Evolutionary conservation across 2,113 vertebrate genomes (phyloP).

Genomic region (Laterallus jamaicensis): DNA sequence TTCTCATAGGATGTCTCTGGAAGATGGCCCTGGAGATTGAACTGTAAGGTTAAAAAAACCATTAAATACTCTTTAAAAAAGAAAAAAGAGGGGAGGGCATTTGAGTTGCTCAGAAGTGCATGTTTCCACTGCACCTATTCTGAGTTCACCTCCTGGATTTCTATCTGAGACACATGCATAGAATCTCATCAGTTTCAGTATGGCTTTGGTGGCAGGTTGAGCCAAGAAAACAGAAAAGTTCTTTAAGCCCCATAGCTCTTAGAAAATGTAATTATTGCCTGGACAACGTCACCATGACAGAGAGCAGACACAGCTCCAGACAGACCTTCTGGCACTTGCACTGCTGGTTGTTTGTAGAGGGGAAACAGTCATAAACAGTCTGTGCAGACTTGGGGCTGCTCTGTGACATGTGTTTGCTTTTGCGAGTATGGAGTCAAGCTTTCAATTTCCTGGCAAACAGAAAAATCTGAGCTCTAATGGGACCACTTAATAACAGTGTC

Average conservation of each 20-base stretch:
- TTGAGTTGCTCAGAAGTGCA: background rate
- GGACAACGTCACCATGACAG: background rate
- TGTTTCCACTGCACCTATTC: background rate
- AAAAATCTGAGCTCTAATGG: background rate
- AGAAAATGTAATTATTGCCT: constrained; percentile 15
- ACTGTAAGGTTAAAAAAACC: background rate
- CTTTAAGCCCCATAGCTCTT: background rate
- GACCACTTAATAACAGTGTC: background rate
- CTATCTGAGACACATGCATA: background rate
- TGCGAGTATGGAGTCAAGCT: background rate
- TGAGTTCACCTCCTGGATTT: background rate
- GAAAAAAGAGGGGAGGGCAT: fast-evolving
- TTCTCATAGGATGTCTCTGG: background rate
- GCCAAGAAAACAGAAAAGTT: background rate
- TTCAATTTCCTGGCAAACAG: constrained; percentile 12
- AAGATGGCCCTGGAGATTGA: background rate
- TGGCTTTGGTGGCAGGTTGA: background rate
- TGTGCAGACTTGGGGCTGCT: background rate
- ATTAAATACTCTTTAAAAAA: background rate
- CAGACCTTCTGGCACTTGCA: constrained; percentile 24
- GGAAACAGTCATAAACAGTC: background rate
- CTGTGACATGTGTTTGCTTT: constrained; percentile 50
- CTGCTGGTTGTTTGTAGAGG: background rate
- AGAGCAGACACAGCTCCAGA: constrained; percentile 18
- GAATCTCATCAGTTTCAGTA: background rate